phyloP scores from a whole-genome alignment of 1,140 invertebrate species.

The Lordiphosa stackelbergi region DNA sequence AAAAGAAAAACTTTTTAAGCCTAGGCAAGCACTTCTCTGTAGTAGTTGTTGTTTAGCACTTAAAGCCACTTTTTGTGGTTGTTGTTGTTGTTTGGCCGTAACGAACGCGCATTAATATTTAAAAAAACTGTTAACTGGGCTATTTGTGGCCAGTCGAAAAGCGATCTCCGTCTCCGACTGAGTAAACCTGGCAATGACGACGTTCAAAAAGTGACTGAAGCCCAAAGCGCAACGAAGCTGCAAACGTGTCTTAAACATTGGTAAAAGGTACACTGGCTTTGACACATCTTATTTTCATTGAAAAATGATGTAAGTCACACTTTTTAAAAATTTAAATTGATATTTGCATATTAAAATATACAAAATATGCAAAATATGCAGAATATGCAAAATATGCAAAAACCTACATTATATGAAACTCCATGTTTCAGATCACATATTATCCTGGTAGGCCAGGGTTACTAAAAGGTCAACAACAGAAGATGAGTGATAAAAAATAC shows the following conservation, averaged over 20 bases:
- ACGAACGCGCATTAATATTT: conserved; percentile 45
- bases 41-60: conserved; percentile 40
- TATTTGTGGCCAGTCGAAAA: conserved; percentile 6
- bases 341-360: too few relatives aligned
- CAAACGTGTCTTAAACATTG: conserved; percentile 58
- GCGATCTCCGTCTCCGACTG: conserved; percentile 33
- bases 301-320: too few relatives aligned
- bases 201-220: conserved; percentile 56
- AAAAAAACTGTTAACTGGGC: conserved; percentile 19
- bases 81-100: conserved; percentile 24
- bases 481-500: too few relatives aligned
- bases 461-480: too few relatives aligned
- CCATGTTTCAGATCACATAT: too few relatives aligned
- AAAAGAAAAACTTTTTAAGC: conserved; percentile 30
- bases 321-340: too few relatives aligned
- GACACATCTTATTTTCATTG: too few relatives aligned
- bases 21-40: conserved; percentile 36
- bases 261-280: conserved; percentile 29
- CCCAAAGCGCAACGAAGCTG: conserved; percentile 50
- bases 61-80: conserved; percentile 37
- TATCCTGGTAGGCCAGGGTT: too few relatives aligned
- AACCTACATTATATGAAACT: too few relatives aligned
- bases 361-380: too few relatives aligned
- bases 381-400: too few relatives aligned
- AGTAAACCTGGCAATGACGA: conserved; percentile 48